phyloP scores from a whole-genome alignment of 2,113 vertebrate genomes.

The Labeo catla region DNA sequence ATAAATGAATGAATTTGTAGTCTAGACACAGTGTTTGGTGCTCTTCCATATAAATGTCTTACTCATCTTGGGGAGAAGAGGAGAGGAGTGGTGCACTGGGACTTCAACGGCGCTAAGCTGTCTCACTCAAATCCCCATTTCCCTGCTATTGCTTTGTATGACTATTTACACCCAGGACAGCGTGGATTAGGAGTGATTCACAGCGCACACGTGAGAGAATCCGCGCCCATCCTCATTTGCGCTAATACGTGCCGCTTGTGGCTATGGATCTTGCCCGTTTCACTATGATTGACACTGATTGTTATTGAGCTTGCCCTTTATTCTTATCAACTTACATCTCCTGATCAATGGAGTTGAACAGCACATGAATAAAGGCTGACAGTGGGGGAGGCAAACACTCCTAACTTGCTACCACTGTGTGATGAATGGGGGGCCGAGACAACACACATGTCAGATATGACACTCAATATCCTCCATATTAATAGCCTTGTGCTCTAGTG shows the following conservation, averaged over 20 bases:
- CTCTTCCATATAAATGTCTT: conserved; percentile 45
- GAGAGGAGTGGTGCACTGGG: conserved; percentile 32
- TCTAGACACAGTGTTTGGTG: conserved; percentile 30
- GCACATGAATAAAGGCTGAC: conserved; percentile 39
- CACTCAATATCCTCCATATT: conserved; percentile 45
- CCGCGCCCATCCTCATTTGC: conserved; percentile 21
- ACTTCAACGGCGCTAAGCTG: conserved; percentile 38
- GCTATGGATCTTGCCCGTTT: conserved; percentile 42
- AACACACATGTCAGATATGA: conserved; percentile 43
- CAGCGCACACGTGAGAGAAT: conserved; percentile 1
- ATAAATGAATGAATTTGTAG: conserved; percentile 36
- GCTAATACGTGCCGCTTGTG: conserved; percentile 7
- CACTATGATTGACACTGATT: conserved; percentile 54
- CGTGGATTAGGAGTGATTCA: conserved; percentile 47
- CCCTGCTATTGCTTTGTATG: neutral
- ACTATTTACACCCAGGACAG: conserved; percentile 43
- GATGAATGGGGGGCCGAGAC: neutral
- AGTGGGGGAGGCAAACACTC: conserved; percentile 7
- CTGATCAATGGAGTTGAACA: conserved; percentile 55
- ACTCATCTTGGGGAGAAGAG: conserved; percentile 28
- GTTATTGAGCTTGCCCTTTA: conserved; percentile 59
- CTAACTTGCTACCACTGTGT: neutral
- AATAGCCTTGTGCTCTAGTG: conserved; percentile 33
- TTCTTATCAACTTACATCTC: conserved; percentile 52
- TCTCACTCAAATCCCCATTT: conserved; percentile 39